These are phyloP conservation scores for Lutra lutra DNA, from an alignment of 2,797 vertebrate genomes.

Conservation along the genomic window DNA sequence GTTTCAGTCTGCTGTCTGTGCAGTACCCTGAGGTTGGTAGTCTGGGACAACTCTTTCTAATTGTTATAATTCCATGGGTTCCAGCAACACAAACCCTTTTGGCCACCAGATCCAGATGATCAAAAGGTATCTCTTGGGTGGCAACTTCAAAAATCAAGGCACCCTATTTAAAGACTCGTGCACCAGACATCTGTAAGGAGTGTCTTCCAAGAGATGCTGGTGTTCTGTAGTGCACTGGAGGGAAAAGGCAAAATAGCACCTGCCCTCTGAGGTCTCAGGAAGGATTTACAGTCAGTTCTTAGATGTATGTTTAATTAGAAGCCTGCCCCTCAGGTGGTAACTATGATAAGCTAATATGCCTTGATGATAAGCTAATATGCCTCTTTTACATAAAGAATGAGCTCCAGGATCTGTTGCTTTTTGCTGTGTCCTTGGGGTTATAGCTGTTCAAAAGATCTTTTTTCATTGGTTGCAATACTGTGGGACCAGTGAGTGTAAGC, in stretches of 20 bases:
- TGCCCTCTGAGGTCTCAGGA: neutral
- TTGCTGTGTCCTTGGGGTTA: neutral
- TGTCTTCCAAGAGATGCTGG: neutral
- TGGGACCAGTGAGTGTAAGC: neutral
- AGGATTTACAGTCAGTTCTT: neutral
- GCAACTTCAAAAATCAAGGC: neutral
- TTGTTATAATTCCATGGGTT: neutral
- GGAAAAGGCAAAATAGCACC: neutral
- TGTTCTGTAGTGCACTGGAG: neutral
- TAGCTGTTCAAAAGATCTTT: neutral
- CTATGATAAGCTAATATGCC: neutral
- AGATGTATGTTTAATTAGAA: neutral
- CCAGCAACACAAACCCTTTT: neutral
- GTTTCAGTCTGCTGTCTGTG: neutral
- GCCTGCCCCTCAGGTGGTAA: neutral
- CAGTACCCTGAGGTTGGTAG: neutral
- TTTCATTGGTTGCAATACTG: neutral
- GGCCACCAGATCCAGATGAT: neutral
- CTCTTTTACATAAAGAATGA: neutral
- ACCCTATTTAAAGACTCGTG: neutral
- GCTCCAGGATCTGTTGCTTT: neutral
- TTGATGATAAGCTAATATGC: neutral
- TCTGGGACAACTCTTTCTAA: neutral
- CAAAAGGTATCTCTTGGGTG: neutral
- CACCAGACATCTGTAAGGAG: neutral